phyloP scores from a whole-genome alignment of 2,888 invertebrate species.

The Nudaria mundana region DNA sequence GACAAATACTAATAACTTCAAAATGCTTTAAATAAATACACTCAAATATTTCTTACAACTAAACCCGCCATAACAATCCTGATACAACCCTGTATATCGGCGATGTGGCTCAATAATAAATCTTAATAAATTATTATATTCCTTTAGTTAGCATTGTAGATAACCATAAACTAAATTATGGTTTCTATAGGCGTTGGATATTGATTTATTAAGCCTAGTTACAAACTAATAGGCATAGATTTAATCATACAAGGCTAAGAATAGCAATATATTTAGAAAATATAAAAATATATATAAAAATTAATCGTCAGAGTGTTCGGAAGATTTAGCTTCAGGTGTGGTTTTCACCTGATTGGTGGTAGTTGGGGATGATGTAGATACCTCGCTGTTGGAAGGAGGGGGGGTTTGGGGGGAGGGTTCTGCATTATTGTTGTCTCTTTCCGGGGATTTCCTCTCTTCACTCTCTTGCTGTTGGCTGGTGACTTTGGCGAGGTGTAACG shows the following conservation, averaged over 20 bases:
- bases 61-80: constrained; percentile 57
- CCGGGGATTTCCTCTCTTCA: constrained; percentile 28
- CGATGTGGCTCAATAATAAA: constrained; percentile 44
- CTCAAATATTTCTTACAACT: constrained; percentile 39
- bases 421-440: constrained; percentile 21
- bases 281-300: constrained; percentile 23
- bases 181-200: no score
- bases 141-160: constrained; percentile 4
- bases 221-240: background rate
- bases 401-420: constrained; percentile 36
- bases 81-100: constrained; percentile 52
- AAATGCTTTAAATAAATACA: constrained; percentile 35
- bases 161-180: background rate
- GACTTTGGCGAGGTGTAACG: constrained; percentile 66
- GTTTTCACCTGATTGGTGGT: constrained; percentile 56
- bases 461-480: constrained; percentile 58
- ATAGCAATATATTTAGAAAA: constrained; percentile 21
- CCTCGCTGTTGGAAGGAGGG: constrained; percentile 30
- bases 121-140: constrained; percentile 6
- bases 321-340: constrained; percentile 65
- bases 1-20: no score
- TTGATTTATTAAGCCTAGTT: background rate
- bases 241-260: constrained; percentile 6
- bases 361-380: constrained; percentile 38
- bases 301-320: constrained; percentile 33